phyloP scores from a whole-genome alignment of 2,797 vertebrate genomes.

The Dendrocincla tyrannina region DNA sequence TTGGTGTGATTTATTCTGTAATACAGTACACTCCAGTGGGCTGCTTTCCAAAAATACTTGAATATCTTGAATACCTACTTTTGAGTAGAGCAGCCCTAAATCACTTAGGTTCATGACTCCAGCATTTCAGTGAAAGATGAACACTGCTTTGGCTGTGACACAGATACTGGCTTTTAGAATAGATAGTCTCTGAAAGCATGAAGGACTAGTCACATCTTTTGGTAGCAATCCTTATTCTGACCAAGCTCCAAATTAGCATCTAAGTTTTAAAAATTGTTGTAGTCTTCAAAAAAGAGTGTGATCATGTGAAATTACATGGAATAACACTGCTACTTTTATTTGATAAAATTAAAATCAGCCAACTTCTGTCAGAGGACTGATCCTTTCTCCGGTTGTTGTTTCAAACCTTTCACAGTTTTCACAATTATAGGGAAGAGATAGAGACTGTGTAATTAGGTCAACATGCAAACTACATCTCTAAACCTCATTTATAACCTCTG shows the following conservation, averaged over 20 bases:
- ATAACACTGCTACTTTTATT: neutral
- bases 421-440: neutral
- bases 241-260: neutral
- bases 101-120: neutral
- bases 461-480: neutral
- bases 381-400: neutral
- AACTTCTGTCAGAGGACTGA: neutral
- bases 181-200: neutral
- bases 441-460: neutral
- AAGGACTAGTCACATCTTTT: neutral
- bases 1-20: conserved; percentile 49
- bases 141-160: neutral
- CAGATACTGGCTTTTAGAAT: neutral
- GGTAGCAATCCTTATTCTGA: neutral
- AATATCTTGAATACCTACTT: neutral
- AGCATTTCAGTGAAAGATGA: neutral
- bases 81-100: conserved; percentile 1
- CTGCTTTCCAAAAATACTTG: conserved; percentile 46
- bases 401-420: neutral
- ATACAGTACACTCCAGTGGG: conserved; percentile 29
- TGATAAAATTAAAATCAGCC: neutral
- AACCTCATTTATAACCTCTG: neutral
- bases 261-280: neutral
- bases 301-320: neutral
- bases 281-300: neutral